Percentiles rank a stretch among this genome's conserved stretches.
phyloP scores from a whole-genome alignment of 1,140 invertebrate genomes.

The Cepaea nemoralis region DNA sequence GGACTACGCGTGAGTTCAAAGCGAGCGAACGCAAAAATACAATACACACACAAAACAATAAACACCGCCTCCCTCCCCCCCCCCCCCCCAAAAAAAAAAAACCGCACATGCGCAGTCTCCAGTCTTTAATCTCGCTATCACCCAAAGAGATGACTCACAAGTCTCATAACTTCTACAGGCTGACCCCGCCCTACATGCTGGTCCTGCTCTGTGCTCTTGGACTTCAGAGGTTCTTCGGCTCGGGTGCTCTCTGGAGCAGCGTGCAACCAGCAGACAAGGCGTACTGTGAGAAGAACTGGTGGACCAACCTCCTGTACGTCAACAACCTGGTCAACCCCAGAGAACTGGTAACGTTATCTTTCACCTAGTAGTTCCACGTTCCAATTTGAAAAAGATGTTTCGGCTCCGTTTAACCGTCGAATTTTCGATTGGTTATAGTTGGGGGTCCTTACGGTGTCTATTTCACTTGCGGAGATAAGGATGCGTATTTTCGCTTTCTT shows the following conservation, averaged over 20 bases:
- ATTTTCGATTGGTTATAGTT: no score
- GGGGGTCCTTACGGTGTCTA: no score
- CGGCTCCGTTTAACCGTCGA: no score
- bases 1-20: no score
- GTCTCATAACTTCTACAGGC: no score
- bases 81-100: neutral
- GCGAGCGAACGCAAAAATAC: no score
- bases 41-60: no score
- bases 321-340: conserved; percentile 80
- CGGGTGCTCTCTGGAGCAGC: neutral
- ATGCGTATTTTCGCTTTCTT: no score
- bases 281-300: conserved; percentile 26
- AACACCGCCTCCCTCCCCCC: neutral
- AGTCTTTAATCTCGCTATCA: neutral
- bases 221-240: conserved; percentile 15
- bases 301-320: conserved; percentile 85
- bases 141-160: no score
- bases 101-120: neutral
- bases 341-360: neutral
- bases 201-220: conserved; percentile 42
- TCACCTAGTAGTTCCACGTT: no score
- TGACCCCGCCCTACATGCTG: conserved; percentile 63
- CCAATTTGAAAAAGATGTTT: no score
- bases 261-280: conserved; percentile 4
- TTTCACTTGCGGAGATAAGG: no score